Evolutionary conservation across 2,113 vertebrate genomes (phyloP), one percentile per base, ranked within the genome.

Genomic region (Anoplopoma fimbria): DNA sequence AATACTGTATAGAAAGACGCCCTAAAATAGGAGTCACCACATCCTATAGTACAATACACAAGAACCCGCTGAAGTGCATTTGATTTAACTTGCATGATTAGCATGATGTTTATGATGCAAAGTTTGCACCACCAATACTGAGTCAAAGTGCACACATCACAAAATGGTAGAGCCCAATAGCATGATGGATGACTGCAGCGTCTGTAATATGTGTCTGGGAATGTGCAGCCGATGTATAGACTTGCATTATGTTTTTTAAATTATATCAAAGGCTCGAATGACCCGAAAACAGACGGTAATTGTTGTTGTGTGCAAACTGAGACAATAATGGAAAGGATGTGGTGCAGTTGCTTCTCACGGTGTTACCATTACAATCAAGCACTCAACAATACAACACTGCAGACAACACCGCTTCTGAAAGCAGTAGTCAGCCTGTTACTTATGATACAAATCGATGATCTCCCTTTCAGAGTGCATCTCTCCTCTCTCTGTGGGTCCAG

Each of bases 1-100:
- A 89, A 93, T 90, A 92, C 78, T 90, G 82, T 73, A 69, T 49
- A 79, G 68, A 80, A 82, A 77, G 77, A 90, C 69, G 2, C 76
- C 58, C 69, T 65, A 70, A 70, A 85, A 77, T 42, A 69, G 73
- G 75, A 61, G 69, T 76, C 77, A 72, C 68, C 6, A 40, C 31
- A 64, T 78, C 51, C 62, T 68, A 81, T 69, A 60, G 38, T 23
- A 81, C 79, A 75, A 81, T 29, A 82, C 71, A 84, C 67, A 81
- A 62, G 14, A 75, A 70, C 55, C 76, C 78, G 84, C 58, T 58
- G 65, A 84, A 87, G 85, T 90, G 92, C 91, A 79, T 83, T 83
- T 55, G 15, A 64, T 82, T 85, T 49, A 63, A 33, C 70, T 69
- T 60, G 72, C 77, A 76, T 79, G 82, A 86, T 82, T 80, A 69